Base-by-base conservation (phyloP, 1,140 invertebrate species). In the Caenorhabditis elegans region DNA sequence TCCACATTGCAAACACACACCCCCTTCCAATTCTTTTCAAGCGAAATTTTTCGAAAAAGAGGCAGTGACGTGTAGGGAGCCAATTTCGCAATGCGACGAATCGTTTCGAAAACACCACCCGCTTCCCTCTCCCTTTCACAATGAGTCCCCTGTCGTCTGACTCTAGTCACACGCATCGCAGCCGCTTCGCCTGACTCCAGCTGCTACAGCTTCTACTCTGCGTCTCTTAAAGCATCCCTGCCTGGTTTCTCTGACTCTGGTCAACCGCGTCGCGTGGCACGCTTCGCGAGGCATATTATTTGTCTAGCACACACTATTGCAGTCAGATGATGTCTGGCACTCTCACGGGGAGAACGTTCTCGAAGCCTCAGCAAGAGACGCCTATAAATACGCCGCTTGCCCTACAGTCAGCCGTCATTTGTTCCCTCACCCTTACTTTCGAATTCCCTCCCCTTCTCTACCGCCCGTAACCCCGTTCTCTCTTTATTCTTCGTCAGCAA, bases 81-180 rank as follows among this genome's bases (percentile, higher is more conserved):
- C 60, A 34, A 70, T 70, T 70, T 70, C 60, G 11, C 34, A 36
- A 70, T 34, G 53, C 26, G n/a, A 22, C 60, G 60, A 70, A 39
- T 70, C 60, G 11, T 70, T 70, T 70, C 60, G 60, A 70, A 70
- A 70, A 70, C 60, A 70, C 22, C 55, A 34, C 10, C 6, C 6
- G n/a, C n/a, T n/a, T n/a, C n/a, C n/a, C n/a, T n/a, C n/a, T n/a
- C n/a, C n/a, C n/a, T n/a, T n/a, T n/a, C n/a, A n/a, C n/a, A n/a
- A n/a, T 17, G 3, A 8, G 49, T 53, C 22, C 34, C 28, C 28
- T 70, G 17, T 43, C 28, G 53, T 34, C 34, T 70, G 60, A 70
- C 17, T 70, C 31, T 70, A 3, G n/a, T n/a, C 31, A 10, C n/a
- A 3, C 55, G 55, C 28, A 3, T 10, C 31, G 55, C 55, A 28